Percentiles rank a stretch among this genome's conserved stretches.
phyloP scores from a whole-genome alignment of 2,888 invertebrate genomes.

The Agonum fuliginosum region DNA sequence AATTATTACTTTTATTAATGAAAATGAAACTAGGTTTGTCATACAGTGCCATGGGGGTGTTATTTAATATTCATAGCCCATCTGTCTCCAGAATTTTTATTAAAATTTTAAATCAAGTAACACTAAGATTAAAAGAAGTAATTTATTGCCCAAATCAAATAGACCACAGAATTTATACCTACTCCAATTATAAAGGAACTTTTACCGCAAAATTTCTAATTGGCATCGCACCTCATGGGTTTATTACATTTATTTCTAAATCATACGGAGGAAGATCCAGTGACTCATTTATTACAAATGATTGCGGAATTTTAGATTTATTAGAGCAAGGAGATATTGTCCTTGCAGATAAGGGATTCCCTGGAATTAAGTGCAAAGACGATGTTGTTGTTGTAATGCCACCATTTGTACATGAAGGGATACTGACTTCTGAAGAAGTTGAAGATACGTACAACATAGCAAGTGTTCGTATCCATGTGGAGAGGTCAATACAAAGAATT shows the following conservation, averaged over 20 bases:
- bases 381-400: slow-evolving; percentile 22
- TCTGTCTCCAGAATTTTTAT: too few relatives aligned
- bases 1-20: too few relatives aligned
- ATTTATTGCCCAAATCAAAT: not conserved
- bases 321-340: not conserved
- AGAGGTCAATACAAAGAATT: not conserved
- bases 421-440: slow-evolving; percentile 13
- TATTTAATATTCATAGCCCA: too few relatives aligned
- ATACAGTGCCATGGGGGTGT: too few relatives aligned
- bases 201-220: slow-evolving; percentile 6
- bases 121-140: too few relatives aligned
- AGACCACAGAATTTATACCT: slow-evolving; percentile 6
- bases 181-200: slow-evolving; percentile 6
- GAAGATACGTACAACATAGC: slow-evolving; percentile 27
- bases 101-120: too few relatives aligned
- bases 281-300: slow-evolving; percentile 12
- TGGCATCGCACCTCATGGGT: slow-evolving; percentile 8
- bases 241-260: slow-evolving; percentile 11
- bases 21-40: too few relatives aligned
- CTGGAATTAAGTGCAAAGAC: slow-evolving; percentile 1
- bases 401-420: slow-evolving; percentile 23
- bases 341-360: slow-evolving; percentile 3
- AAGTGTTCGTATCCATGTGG: slow-evolving; percentile 35
- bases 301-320: not conserved
- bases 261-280: slow-evolving; percentile 3